A percentile compares a stretch with the other conserved stretches of the same genome.
phyloP scores from a whole-genome alignment of 2,797 vertebrate species.

The Monodelphis domestica region DNA sequence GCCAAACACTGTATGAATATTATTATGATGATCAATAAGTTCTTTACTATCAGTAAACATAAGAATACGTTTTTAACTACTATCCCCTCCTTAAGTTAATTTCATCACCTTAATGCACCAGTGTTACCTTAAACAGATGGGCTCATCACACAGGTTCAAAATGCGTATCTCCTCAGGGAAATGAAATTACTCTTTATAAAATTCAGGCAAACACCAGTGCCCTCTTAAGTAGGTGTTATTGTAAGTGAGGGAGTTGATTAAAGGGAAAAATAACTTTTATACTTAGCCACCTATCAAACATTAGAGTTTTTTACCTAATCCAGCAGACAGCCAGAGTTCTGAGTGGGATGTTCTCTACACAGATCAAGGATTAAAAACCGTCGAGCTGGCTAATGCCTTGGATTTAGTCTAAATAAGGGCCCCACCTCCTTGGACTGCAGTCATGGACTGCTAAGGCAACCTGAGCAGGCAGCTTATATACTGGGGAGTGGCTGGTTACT shows the following conservation, averaged over 20 bases:
- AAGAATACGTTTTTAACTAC: background rate
- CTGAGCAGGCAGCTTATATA: slow-evolving; percentile 54
- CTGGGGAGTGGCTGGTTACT: slow-evolving; percentile 1
- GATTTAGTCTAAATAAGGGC: slow-evolving; percentile 65
- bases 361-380: background rate
- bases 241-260: slow-evolving; percentile 18
- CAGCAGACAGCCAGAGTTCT: background rate
- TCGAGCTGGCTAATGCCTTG: slow-evolving; percentile 60
- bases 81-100: background rate
- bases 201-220: slow-evolving; percentile 22
- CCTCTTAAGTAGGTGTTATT: background rate
- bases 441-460: slow-evolving; percentile 51
- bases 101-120: background rate
- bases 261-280: background rate
- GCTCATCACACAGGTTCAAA: background rate
- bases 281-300: background rate
- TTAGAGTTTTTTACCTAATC: background rate
- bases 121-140: background rate
- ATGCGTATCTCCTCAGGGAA: background rate
- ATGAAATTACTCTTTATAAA: background rate
- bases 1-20: background rate
- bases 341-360: background rate
- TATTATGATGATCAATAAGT: background rate
- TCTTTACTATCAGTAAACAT: background rate
- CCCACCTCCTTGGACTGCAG: slow-evolving; percentile 40